phyloP scores from a whole-genome alignment of 2,113 vertebrate genomes.

The Protobothrops flavoviridis region DNA sequence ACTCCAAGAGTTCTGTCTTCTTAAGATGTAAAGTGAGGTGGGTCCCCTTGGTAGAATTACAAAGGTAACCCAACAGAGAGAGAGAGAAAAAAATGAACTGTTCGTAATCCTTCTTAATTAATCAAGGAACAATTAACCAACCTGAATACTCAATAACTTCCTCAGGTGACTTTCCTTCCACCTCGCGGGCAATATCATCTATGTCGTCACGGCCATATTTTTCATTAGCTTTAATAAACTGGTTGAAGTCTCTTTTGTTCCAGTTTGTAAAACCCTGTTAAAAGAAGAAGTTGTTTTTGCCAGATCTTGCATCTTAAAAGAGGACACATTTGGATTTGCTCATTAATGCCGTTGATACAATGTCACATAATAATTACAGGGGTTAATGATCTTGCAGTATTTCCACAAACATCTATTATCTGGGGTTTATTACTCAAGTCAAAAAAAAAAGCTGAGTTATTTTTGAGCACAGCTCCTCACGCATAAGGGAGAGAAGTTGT shows the following conservation, averaged over 20 bases:
- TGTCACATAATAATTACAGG: slow-evolving; percentile 6
- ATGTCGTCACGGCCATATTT: slow-evolving; percentile 89
- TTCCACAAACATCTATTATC: slow-evolving; percentile 32
- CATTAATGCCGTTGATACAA: slow-evolving; percentile 27
- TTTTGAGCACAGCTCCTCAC: not conserved
- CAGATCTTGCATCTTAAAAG: slow-evolving; percentile 10
- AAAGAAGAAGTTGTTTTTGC: slow-evolving; percentile 27
- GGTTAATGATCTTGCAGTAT: slow-evolving; percentile 34
- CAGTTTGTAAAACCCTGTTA: slow-evolving; percentile 86
- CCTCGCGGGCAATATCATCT: slow-evolving; percentile 86
- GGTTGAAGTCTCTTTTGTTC: slow-evolving; percentile 91
- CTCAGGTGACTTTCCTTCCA: slow-evolving; percentile 87
- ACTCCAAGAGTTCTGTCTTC: too few species aligned
- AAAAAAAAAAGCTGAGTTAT: slow-evolving; percentile 20
- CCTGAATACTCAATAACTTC: slow-evolving; percentile 90
- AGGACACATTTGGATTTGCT: not conserved
- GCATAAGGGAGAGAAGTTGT: not conserved
- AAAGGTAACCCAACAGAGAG: slow-evolving; percentile 7
- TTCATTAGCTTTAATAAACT: slow-evolving; percentile 91
- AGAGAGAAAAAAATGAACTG: not conserved
- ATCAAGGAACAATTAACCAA: slow-evolving; percentile 54
- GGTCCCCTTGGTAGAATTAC: not conserved
- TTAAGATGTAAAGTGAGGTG: too few species aligned
- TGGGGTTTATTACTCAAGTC: slow-evolving; percentile 35
- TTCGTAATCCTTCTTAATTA: slow-evolving; percentile 11